Base-by-base conservation (phyloP, 2,113 vertebrate genomes). In the Nannospalax galili region DNA sequence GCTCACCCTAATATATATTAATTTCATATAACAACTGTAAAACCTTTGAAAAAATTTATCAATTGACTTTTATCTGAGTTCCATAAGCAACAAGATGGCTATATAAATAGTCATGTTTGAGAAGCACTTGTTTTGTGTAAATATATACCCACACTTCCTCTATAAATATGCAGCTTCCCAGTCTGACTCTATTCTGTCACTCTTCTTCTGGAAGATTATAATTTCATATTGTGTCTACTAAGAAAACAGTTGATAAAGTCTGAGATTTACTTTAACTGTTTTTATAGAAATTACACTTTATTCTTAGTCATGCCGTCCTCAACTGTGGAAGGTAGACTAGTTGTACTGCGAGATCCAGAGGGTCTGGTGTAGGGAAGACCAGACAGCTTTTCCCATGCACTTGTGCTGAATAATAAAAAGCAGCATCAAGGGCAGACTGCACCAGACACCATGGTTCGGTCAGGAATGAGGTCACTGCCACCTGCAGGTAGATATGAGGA, bases 71-170 rank as follows among this genome's bases (percentile, higher is more conserved):
- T 65, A 48, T n/a, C 62, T 93, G 32, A 45, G 26, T 40, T 86
- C 58, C 37, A 65, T 80, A 67, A 86, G 45, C 58, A 85, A 90
- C 42, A 67, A 45, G 45, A 35, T 6, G 48, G 42, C 73, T 60
- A 20, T 48, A n/a, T n/a, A n/a, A n/a, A 65, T 65, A 72, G 62
- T 37, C 65, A 17, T 56, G n/a, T 72, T 64, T 22, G n/a, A 72
- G 91, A 90, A 74, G 32, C 30, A 65, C 26, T 91, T 90, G n/a
- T 75, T 84, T 89, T 77, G 14, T 80, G 11, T 92, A 79, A 85
- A 79, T 19, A 72, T 19, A 62, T 52, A 24, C 37, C 56, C 69
- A 88, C 32, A 88, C 37, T 73, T 90, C 45, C 19, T 56, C 64
- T n/a, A 26, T 48, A 73, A 74, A 85, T 45, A 74, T 16, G 73